phyloP scores from a whole-genome alignment of 2,888 invertebrate species.

The Philereme vetulata region DNA sequence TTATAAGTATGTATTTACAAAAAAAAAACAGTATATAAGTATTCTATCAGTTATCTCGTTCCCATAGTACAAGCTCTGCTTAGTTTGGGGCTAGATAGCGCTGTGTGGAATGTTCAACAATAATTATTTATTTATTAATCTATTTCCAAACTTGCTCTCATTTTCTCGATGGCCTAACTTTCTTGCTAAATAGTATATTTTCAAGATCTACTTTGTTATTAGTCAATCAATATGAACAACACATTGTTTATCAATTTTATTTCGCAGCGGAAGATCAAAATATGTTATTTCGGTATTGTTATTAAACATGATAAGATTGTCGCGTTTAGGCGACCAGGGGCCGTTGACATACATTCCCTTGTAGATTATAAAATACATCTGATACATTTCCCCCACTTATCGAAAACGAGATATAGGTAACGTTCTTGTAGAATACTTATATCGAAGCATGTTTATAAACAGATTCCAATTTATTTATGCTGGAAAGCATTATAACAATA shows the following conservation, averaged over 20 bases:
- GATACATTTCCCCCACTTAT: background rate
- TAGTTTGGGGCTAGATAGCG: too few relatives aligned
- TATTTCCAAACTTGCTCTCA: background rate
- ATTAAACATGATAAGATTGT: slow-evolving; percentile 40
- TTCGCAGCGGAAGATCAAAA: slow-evolving; percentile 37
- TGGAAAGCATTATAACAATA: too few relatives aligned
- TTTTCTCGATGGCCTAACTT: background rate
- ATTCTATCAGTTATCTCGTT: too few relatives aligned
- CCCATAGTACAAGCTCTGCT: too few relatives aligned
- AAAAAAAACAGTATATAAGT: too few relatives aligned
- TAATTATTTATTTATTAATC: too few relatives aligned
- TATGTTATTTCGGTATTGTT: slow-evolving; percentile 39
- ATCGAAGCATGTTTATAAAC: too few relatives aligned
- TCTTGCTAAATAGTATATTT: background rate
- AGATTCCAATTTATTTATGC: too few relatives aligned
- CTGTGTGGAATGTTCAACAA: too few relatives aligned
- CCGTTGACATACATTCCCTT: slow-evolving; percentile 36
- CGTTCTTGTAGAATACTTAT: too few relatives aligned
- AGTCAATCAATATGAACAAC: background rate
- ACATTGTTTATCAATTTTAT: slow-evolving; percentile 29
- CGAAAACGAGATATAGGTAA: background rate
- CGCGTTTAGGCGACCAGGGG: slow-evolving; percentile 33
- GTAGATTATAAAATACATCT: slow-evolving; percentile 27
- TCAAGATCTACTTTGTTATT: background rate
- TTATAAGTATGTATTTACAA: too few relatives aligned